Base-by-base conservation (phyloP, 2,888 invertebrate genomes). In the Cryptocephalus moraei region DNA sequence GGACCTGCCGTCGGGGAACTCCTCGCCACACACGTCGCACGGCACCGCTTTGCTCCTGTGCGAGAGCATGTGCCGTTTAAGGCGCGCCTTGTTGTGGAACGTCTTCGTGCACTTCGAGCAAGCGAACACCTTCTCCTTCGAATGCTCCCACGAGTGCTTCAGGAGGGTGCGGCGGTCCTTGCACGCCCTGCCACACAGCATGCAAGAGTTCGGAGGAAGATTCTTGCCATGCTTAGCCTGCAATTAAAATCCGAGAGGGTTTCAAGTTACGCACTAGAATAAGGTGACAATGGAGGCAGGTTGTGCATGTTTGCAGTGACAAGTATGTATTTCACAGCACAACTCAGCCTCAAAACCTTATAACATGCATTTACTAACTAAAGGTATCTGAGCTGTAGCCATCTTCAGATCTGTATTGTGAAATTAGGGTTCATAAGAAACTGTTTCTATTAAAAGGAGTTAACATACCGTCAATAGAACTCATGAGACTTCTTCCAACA, bases 141-240 rank as follows among this genome's bases (percentile, higher is more conserved):
- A 81, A 64, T 83, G 83, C 55, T 82, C 80, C 77, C 81, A 81
- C 1, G 81, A 78, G 61, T 84, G 84, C 62, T 82, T 83, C 50
- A 82, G 70, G 41, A 84, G 69, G 9, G 81, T 78, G 48, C 80
- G 75, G 9, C 79, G 75, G 62, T 84, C 83, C 55, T 81, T 81
- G 64, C 84, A 84, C 40, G 78, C 76, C 59, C 82, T 78, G 9
- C 83, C 83, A 58, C 84, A 84, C 36, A 80, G 66, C 57, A 77
- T 74, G 58, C 84, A 84, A 0, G 81, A 78, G 61, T 82, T 79
- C n/a, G 77, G 73, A 1, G 79, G 79, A 47, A 81, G 73, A 59
- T 76, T 77, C 49, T 77, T 73, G 1, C 76, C 73, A 60, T 83
- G 82, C 53, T 75, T 74, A 32, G 74, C 71, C 44, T 75, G 73